Base-by-base conservation (phyloP, 2,888 invertebrate genomes). In the Eulithis prunata region DNA sequence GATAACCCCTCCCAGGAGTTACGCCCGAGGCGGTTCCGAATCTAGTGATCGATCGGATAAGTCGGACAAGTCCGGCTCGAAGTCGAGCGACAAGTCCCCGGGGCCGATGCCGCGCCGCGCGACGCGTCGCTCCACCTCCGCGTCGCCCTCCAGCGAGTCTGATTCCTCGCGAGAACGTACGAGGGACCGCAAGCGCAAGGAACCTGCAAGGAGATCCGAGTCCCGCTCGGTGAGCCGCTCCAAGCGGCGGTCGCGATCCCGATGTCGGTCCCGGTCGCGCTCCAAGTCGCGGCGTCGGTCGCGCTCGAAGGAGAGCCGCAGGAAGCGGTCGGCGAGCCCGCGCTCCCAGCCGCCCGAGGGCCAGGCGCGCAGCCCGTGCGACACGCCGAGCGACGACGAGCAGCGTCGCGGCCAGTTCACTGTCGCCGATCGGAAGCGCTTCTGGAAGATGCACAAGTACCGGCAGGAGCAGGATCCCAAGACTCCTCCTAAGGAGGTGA, bases 381-480 rank as follows among this genome's bases (percentile, higher is more conserved):
- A 80, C n/a, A 80, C 85, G 2, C 83, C 82, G 1, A 89, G 89
- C 69, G 89, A 91, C 2, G 91, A 90, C 53, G 88, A 88, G 69
- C 82, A 88, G 69, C 84, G 91, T 2, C 88, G 91, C 14, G 92
- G 93, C 0, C 93, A 93, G 70, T 93, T 93, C 71, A 92, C 93
- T 2, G 92, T 92, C 6, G 88, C 88, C 2, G 93, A 93, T 68
- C 84, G 93, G 52, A 93, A 93, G 71, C 82, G 90, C 43, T 93
- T 85, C 73, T 93, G 92, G 92, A 91, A 91, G 75, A 74, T 87
- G 68, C 91, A 90, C 69, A 86, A 85, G 69, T 82, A 78, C 13
- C 83, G 84, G 45, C 85, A 86, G 62, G 89, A 86, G 64, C 82
- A 84, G 64, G 82, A 74, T 57, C 82, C 80, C 11, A 82, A 79